phyloP scores from a whole-genome alignment of 2,888 invertebrate genomes.

The Ischnura elegans region DNA sequence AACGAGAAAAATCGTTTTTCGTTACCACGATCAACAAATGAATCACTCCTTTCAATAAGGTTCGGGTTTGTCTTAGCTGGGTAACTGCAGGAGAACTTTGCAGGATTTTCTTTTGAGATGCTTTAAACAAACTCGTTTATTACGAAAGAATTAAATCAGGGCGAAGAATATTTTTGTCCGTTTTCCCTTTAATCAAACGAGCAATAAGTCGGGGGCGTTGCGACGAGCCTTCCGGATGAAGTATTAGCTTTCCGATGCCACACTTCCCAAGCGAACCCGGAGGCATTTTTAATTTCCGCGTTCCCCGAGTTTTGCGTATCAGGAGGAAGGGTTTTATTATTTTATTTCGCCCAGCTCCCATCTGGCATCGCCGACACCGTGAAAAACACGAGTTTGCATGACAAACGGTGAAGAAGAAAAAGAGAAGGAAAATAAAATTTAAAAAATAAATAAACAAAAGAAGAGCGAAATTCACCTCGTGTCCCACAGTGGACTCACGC shows the following conservation, averaged over 20 bases:
- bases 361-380: background rate
- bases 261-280: background rate
- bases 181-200: background rate
- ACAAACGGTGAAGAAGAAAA: background rate
- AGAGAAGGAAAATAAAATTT: no score
- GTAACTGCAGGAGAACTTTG: no score
- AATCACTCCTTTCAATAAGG: no score
- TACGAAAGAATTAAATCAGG: no score
- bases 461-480: no score
- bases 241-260: constrained; percentile 3
- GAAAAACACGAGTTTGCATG: background rate
- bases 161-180: background rate
- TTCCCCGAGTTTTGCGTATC: background rate
- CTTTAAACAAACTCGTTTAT: no score
- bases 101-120: no score
- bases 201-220: background rate
- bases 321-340: background rate
- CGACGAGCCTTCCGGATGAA: background rate
- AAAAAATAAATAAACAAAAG: no score
- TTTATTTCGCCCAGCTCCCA: background rate
- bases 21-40: no score
- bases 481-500: background rate
- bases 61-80: no score
- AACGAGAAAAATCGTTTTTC: no score
- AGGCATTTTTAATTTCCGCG: background rate